Evolutionary conservation across 1,140 invertebrate species (phyloP).

Genomic region (Drosophila triauraria): DNA sequence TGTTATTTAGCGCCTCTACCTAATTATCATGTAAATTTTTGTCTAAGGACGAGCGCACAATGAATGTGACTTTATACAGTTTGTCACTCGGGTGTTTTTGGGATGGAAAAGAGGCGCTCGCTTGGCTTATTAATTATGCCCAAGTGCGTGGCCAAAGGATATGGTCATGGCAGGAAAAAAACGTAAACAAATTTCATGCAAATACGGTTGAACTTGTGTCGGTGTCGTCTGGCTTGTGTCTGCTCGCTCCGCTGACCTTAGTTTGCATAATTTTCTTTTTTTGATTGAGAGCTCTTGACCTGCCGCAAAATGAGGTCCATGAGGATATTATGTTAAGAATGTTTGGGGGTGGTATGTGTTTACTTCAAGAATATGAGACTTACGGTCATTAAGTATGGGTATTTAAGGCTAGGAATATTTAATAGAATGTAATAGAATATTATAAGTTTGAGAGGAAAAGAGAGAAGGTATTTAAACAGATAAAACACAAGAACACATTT

Average conservation of each 20-base stretch:
- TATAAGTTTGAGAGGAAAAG: neutral
- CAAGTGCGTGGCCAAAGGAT: slow-evolving; percentile 81
- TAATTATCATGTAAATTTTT: slow-evolving; percentile 83
- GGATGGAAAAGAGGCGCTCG: slow-evolving; percentile 20
- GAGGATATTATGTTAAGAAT: slow-evolving; percentile 8
- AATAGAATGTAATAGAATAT: no score
- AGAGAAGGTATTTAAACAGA: neutral
- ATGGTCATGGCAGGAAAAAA: slow-evolving; percentile 45
- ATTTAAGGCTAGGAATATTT: neutral
- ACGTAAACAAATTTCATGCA: slow-evolving; percentile 75
- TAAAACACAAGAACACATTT: no score
- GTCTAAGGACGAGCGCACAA: slow-evolving; percentile 63
- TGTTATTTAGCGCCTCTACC: slow-evolving; percentile 59
- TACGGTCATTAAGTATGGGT: neutral
- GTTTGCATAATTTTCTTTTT: slow-evolving; percentile 78
- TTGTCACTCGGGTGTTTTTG: slow-evolving; percentile 45
- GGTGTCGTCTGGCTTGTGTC: slow-evolving; percentile 4
- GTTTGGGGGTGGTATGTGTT: neutral
- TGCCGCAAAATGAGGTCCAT: slow-evolving; percentile 57
- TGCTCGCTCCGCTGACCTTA: slow-evolving; percentile 68
- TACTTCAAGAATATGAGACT: neutral
- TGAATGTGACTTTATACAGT: slow-evolving; percentile 38
- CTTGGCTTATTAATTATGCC: slow-evolving; percentile 81
- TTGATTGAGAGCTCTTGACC: slow-evolving; percentile 70
- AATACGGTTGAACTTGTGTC: slow-evolving; percentile 63